Conservation (phyloP, 2,113 vertebrate genomes). For the Callipepla californica region DNA sequence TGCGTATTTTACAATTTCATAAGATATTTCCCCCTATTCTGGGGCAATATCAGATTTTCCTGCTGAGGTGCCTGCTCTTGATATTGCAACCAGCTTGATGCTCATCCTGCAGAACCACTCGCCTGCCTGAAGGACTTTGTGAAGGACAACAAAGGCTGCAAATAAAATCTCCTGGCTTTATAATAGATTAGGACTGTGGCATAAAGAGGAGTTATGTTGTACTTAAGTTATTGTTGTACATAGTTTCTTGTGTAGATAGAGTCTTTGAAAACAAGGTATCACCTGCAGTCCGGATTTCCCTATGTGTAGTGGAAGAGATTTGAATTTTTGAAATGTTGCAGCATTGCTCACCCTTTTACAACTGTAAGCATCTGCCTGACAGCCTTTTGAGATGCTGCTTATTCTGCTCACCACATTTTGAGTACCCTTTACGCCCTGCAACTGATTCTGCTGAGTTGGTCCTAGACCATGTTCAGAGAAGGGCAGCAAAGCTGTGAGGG, state of each 20-base stretch:
- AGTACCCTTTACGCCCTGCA: background rate
- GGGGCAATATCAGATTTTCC: background rate
- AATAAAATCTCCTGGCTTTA: background rate
- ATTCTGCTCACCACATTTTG: background rate
- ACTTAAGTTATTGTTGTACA: accelerated
- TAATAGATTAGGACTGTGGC: background rate
- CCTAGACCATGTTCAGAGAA: too few species aligned
- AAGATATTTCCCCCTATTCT: background rate
- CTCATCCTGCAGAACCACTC: background rate
- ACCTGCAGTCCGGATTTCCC: background rate
- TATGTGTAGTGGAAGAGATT: background rate
- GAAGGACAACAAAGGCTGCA: background rate
- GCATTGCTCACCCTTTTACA: background rate
- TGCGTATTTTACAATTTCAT: background rate
- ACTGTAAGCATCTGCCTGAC: background rate
- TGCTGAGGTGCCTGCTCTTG: background rate
- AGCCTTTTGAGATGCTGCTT: background rate
- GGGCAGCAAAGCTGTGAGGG: too few species aligned
- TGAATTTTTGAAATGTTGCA: background rate
- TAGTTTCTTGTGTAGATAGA: background rate
- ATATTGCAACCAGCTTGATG: background rate
- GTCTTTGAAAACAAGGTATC: background rate
- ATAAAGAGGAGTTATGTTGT: background rate
- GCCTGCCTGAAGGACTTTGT: background rate
- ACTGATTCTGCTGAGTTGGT: background rate